Percentiles rank a stretch among this genome's conserved stretches.
Conservation (phyloP, 2,113 vertebrate species). For the Halcyon malimbica region DNA sequence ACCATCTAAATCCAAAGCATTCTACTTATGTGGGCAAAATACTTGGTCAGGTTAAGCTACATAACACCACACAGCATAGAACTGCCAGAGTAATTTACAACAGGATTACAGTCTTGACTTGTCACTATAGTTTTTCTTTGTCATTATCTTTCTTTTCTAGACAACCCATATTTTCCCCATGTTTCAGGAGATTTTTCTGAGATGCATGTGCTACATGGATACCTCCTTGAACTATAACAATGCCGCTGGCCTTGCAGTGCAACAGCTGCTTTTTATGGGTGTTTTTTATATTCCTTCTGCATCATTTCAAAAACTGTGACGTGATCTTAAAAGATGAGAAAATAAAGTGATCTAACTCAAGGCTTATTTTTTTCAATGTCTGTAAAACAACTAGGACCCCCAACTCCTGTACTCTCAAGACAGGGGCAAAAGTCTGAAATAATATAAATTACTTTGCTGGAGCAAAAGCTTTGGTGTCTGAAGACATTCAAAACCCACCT, state of each 20-base stretch:
- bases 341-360: neutral
- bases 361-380: neutral
- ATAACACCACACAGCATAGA: neutral
- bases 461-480: too few relatives aligned
- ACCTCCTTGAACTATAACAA: neutral
- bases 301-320: neutral
- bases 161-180: fast-evolving
- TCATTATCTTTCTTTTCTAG: neutral
- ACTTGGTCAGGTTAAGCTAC: fast-evolving
- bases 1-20: neutral
- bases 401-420: neutral
- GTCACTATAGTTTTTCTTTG: neutral
- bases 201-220: fast-evolving
- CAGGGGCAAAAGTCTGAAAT: neutral
- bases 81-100: neutral
- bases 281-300: neutral
- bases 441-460: conserved; percentile 18
- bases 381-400: neutral
- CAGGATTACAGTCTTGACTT: too few relatives aligned
- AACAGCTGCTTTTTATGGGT: neutral
- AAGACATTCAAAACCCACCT: too few relatives aligned
- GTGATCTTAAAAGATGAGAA: neutral
- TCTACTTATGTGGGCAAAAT: neutral
- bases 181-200: neutral
- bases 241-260: neutral